Base-by-base conservation (phyloP, 2,888 invertebrate genomes). In the Rhagonycha fulva region DNA sequence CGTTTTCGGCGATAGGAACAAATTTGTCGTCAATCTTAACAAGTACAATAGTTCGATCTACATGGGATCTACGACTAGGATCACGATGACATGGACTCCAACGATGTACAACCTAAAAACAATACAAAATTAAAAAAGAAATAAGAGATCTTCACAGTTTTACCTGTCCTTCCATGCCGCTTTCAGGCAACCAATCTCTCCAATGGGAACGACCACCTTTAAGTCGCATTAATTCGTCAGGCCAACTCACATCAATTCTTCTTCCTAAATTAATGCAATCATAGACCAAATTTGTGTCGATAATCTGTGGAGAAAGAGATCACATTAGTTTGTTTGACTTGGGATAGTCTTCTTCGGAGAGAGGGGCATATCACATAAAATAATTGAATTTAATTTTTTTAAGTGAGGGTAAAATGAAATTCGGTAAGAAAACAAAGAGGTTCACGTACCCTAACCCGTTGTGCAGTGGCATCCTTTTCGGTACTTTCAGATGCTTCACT, bases 41-140 rank as follows among this genome's bases (percentile, higher is more conserved):
- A 14, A 98, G 91, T 14, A 98, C 90, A 76, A 98, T 96, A 71
- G 94, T 96, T 83, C 96, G 94, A 88, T 98, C 98, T 14, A 97
- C 95, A 87, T 98, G 97, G 4, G 98, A 98, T 14, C 98, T 91
- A 75, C 94, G 93, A 82, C 93, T 93, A 0, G 94, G 93, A 86
- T 98, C 97, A 71, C 95, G 92, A 89, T 98, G 98, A 88, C 94
- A 95, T 0, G 98, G 98, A 60, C 93, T 92, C 98, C 98, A 98
- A 81, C 95, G 94, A 88, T 98, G 98, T 10, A 98, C 97, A 72
- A 96, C 95, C 91, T 94, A 85, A 61, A 61, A 14, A n/a, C 23
- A 72, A n/a, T 67, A 72, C 11, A 9, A 67, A 24, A 63, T 66
- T 47, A 71, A 30, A 11, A n/a, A 28, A 28, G 14, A 68, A 47